Conservation (phyloP, 2,888 invertebrate species). For the Xylophagus ater region DNA sequence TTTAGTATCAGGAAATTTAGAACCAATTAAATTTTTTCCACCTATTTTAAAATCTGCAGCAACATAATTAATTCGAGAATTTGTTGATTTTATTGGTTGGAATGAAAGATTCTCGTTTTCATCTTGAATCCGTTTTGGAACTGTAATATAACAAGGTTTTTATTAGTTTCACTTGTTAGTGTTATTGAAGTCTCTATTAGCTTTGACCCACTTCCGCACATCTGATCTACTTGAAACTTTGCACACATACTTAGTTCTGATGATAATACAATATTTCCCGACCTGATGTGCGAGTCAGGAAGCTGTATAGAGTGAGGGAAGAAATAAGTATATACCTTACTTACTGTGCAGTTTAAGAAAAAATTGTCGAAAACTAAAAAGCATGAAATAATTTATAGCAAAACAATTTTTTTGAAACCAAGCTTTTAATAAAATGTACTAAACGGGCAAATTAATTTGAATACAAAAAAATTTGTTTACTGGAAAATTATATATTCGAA, state of each 20-base stretch:
- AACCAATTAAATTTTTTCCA: slow-evolving; percentile 4
- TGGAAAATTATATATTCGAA: neutral
- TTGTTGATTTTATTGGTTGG: neutral
- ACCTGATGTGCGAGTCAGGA: too few species aligned
- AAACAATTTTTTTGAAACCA: too few species aligned
- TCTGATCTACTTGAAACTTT: neutral
- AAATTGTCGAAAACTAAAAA: too few species aligned
- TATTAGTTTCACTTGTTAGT: neutral
- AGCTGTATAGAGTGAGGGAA: too few species aligned
- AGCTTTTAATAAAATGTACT: slow-evolving; percentile 1
- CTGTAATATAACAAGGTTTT: neutral
- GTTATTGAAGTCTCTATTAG: neutral
- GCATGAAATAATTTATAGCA: too few species aligned
- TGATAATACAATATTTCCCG: neutral
- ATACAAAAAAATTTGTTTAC: neutral
- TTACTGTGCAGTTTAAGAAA: too few species aligned
- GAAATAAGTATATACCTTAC: too few species aligned
- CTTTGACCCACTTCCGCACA: neutral
- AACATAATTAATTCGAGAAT: slow-evolving; percentile 6
- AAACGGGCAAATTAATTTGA: neutral
- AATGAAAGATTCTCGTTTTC: neutral
- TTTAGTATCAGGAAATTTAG: slow-evolving; percentile 4
- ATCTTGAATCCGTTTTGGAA: neutral
- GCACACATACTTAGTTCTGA: neutral
- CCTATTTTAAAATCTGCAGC: slow-evolving; percentile 1